Base-by-base conservation (phyloP, 2,113 vertebrate species). In the Archocentrus centrarchus region DNA sequence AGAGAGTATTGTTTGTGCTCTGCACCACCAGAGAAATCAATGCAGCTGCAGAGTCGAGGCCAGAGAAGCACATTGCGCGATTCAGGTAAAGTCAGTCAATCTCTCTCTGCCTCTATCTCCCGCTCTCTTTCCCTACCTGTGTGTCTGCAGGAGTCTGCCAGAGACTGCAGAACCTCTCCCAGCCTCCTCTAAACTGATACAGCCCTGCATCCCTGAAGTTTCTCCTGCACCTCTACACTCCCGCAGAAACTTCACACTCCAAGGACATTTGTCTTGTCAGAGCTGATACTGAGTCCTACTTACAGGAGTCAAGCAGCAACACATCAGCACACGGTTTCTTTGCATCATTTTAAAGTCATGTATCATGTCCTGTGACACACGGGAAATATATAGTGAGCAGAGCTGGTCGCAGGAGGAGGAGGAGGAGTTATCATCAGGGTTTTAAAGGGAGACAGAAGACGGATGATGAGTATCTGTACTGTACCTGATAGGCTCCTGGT, bases 401-500 rank as follows among this genome's bases (percentile, higher is more conserved):
- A 3, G 59, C 8, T 41, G 61, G 77, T 11, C 47, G 59, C 37
- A 85, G 77, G 68, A 55, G 77, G 60, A 79, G 47, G 50, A 18
- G 32, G 22, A 64, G 17, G 77, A 27, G 60, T 62, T 75, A 73
- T 59, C 27, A 32, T 80, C 18, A 11, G 17, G 44, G 20, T 75
- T 83, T 89, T 77, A 58, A 41, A 85, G 30, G 62, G 30, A 24
- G 68, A 75, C 57, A 83, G 44, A 85, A 88, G 90, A 88, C 47
- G 60, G 89, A 89, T 86, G 91, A 82, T 79, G 53, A 57, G 79
- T 79, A 87, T 89, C 75, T 79, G 83, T 22, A 78, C 86, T 92
- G 82, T 94, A 99, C 98, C 98, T 99, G 96, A 99, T 99, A 13
- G 98, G 98, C 83, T 99, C 98, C 94, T 99, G 98, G 93, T 99